Evolutionary conservation across 2,113 vertebrate genomes (phyloP).

Genomic region (Laterallus jamaicensis): DNA sequence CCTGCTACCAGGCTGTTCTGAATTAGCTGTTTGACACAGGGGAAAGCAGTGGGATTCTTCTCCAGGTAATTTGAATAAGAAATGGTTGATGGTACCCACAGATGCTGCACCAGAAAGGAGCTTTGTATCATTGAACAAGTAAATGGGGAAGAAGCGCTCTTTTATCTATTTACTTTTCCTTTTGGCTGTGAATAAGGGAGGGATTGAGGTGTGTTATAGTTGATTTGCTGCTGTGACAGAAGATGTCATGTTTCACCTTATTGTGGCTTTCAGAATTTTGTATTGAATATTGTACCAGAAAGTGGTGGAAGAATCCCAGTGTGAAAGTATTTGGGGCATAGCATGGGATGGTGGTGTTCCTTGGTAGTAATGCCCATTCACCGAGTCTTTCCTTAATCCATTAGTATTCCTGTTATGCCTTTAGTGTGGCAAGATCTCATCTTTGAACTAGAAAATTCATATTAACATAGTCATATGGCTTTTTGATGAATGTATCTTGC

Average conservation of each 20-base stretch:
- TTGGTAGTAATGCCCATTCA: not conserved
- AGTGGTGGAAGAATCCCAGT: not conserved
- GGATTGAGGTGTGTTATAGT: not conserved
- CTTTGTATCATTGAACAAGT: not conserved
- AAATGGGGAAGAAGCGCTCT: not conserved
- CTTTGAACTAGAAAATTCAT: not conserved
- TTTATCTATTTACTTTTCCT: not conserved
- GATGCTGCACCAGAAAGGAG: not conserved
- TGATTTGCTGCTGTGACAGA: not conserved
- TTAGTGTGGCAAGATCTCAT: not conserved
- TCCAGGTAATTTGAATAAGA: not conserved
- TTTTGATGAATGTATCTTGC: not conserved
- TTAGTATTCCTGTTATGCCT: not conserved
- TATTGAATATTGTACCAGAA: not conserved
- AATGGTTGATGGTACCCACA: accelerated
- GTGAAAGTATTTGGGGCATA: not conserved
- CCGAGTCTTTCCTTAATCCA: not conserved
- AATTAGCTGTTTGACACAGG: not conserved
- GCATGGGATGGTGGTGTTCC: not conserved
- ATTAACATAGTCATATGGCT: not conserved
- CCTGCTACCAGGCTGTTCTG: accelerated
- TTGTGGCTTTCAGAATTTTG: not conserved
- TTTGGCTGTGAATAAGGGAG: not conserved
- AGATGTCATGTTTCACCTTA: not conserved
- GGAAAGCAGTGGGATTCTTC: not conserved